phyloP scores from a whole-genome alignment of 2,797 vertebrate genomes.

The Paedocypris micromegethes region DNA sequence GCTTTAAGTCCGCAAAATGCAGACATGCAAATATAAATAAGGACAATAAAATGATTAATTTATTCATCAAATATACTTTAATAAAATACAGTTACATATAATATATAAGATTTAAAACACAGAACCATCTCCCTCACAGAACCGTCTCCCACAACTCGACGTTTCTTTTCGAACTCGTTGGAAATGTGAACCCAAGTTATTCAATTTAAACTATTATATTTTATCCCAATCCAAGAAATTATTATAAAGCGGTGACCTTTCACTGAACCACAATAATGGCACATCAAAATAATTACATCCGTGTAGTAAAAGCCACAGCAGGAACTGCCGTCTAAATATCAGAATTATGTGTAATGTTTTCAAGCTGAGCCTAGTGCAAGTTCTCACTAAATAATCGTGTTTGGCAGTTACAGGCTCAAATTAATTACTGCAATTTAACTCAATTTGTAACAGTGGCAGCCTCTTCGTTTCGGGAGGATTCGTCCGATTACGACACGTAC shows the following conservation, averaged over 20 bases:
- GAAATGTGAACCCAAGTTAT: too few relatives aligned
- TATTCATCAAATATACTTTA: too few relatives aligned
- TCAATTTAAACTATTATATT: constrained; percentile 12
- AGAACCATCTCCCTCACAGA: too few relatives aligned
- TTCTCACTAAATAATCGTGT: constrained; percentile 32
- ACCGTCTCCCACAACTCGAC: too few relatives aligned
- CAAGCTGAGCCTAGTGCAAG: constrained; percentile 12
- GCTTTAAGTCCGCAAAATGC: too few relatives aligned
- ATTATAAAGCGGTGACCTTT: constrained; percentile 9
- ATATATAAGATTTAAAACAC: too few relatives aligned
- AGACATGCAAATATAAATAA: too few relatives aligned
- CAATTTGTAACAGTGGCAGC: constrained; percentile 39
- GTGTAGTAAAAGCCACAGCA: constrained; percentile 19
- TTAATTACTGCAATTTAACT: constrained; percentile 44
- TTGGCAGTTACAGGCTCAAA: constrained; percentile 39
- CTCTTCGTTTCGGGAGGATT: constrained; percentile 29
- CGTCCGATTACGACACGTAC: constrained; percentile 1
- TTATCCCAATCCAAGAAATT: constrained; percentile 15
- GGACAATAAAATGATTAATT: too few relatives aligned
- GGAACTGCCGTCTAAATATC: constrained; percentile 19
- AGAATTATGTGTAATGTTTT: constrained; percentile 18
- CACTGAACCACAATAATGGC: constrained; percentile 19
- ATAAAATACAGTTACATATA: too few relatives aligned
- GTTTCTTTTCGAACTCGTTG: too few relatives aligned
- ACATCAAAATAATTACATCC: constrained; percentile 30